Evolutionary conservation across 37 sponge, comb jelly and placozoan species (phyloP), one percentile per base, ranked within the genome.

Genomic region (Beroe ovata): DNA sequence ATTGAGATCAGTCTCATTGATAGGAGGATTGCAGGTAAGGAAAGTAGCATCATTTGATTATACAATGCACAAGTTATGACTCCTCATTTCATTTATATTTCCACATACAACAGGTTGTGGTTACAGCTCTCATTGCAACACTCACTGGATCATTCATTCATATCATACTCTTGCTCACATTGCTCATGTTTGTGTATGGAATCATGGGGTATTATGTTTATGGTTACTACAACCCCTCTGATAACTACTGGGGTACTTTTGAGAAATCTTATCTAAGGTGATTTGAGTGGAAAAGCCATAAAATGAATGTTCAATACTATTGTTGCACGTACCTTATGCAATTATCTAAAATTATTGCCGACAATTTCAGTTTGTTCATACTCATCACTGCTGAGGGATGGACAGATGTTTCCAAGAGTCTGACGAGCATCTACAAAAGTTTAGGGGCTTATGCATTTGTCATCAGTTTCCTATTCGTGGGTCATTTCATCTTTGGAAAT

Each of bases 161-260:
- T 26, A 77, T 77, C 42, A 42, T 77, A 22, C 26, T 42, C 25
- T 25, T 77, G 14, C 84, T 77, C 41, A 36, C 22, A 33, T 54
- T 77, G 28, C 26, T 77, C 1, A 77, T 77, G 84, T 77, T 77
- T 77, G 84, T 77, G 16, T 77, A 77, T 77, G 84, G 84, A 40
- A 77, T 77, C 54, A 77, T 77, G 84, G 84, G 36, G 20, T 77
- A 32, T 54, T 77, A 77, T 42, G 84, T 77, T 20, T 77, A 77
- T 35, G 84, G 84, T 22, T 77, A 77, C 41, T 4, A 77, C 11
- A 16, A 77, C 18, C 35, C 54, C 20, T 23, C 22, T 22, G 33
- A 77, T 35, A 28, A 77, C 25, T 77, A 36, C 28, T 77, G 84
- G 84, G 84, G 84, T 16, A 42, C 38, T 22, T 42, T 77, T 39